Percentiles rank a stretch among this genome's conserved stretches.
Conservation (phyloP, 2,797 vertebrate species). For the Falco rusticolus region DNA sequence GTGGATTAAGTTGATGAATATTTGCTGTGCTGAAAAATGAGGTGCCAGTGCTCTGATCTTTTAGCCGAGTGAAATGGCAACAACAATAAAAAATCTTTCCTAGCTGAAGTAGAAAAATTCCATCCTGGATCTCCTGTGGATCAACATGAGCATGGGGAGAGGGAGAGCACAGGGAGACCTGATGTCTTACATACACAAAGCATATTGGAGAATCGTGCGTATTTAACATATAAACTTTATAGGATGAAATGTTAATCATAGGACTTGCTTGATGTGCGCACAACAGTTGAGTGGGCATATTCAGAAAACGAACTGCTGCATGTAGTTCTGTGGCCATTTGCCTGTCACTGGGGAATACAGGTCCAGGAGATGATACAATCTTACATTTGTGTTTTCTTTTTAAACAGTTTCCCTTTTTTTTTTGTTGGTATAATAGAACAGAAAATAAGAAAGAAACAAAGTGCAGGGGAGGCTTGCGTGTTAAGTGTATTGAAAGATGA, state of each 20-base stretch:
- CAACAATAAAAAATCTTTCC: not conserved
- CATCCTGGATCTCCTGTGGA: not conserved
- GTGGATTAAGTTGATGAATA: not conserved
- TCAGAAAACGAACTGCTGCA: not conserved
- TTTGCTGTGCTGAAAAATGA: not conserved
- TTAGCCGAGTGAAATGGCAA: not conserved
- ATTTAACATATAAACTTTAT: not conserved
- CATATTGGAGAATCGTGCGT: not conserved
- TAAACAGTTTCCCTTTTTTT: not conserved
- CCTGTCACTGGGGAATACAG: not conserved
- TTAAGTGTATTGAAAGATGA: not conserved
- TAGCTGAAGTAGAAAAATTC: not conserved
- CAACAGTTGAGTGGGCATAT: not conserved
- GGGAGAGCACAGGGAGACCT: not conserved
- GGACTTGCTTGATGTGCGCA: fast-evolving
- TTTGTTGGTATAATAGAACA: not conserved
- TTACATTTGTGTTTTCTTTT: not conserved
- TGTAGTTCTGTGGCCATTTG: not conserved
- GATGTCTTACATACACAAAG: not conserved
- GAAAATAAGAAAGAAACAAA: not conserved
- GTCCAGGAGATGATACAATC: not conserved
- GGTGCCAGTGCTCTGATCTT: not conserved
- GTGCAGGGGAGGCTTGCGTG: not conserved
- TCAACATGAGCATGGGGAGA: not conserved
- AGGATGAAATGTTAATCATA: not conserved